These are phyloP conservation scores for Zele albiditarsus DNA, from an alignment of 2,888 invertebrate species.

Conservation along the genomic window DNA sequence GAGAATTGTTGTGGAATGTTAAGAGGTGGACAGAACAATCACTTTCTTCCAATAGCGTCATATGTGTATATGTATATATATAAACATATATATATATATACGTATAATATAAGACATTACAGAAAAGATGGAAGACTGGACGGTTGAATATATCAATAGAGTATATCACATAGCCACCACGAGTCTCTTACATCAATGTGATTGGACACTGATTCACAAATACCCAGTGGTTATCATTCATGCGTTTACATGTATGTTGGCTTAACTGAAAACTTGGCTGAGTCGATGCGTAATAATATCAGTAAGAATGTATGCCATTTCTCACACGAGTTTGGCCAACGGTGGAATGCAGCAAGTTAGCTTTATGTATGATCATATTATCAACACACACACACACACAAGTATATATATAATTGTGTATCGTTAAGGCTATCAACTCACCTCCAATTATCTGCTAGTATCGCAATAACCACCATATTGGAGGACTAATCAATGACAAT, in stretches of 20 bases:
- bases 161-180: background rate
- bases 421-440: too few species aligned
- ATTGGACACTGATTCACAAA: background rate
- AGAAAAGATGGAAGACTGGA: background rate
- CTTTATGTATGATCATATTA: background rate
- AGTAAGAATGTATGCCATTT: background rate
- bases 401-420: too few species aligned
- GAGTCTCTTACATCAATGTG: background rate
- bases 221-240: conserved; percentile 26
- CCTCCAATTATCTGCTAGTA: too few species aligned
- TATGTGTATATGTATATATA: background rate
- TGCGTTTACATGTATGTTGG: background rate
- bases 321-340: conserved; percentile 23
- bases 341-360: conserved; percentile 31
- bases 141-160: background rate
- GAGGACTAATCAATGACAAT: too few species aligned
- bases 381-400: background rate
- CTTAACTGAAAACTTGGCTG: conserved; percentile 26
- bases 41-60: background rate
- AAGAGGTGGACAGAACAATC: background rate
- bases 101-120: background rate
- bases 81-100: background rate
- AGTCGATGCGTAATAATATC: conserved; percentile 6
- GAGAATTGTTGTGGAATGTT: background rate
- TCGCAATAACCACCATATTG: too few species aligned